Evolutionary conservation across 1,140 invertebrate species (phyloP), one percentile per base, ranked within the genome.

Genomic region (Acromyrmex heyeri): DNA sequence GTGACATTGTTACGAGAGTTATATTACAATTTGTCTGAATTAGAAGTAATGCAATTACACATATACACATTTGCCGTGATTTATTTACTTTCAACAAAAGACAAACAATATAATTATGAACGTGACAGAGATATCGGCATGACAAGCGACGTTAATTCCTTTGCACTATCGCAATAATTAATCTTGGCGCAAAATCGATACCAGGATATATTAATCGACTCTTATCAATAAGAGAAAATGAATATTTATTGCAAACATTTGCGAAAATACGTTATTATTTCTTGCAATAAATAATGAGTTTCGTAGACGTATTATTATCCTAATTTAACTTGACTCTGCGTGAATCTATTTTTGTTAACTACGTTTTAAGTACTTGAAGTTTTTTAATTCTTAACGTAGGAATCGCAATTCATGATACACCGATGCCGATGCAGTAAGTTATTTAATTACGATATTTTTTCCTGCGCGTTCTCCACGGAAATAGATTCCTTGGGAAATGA

Each of bases 131-230:
- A 61, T 59, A 73, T 59, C 24, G 38, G 6, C n/a, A 12, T 57
- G 65, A 70, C 50, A 59, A 82, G 69, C 61, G 61, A 73, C 34
- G 7, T 55, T 48, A 34, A 61, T 73, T 73, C 79, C 48, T 65
- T 57, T 30, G n/a, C 24, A 14, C 27, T 82, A 73, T 73, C 38
- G 12, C 44, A 30, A 18, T 82, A 82, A 82, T 82, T 48, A 82
- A 73, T 82, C 79, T 82, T 73, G 79, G 18, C 69, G 14, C 73
- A 27, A 82, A 82, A 82, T 61, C 67, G 70, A 82, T 82, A 73
- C 14, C 21, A 3, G 38, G 18, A 12, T 18, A 7, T 48, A 82
- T 73, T 72, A 82, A 73, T 82, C 24, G 38, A 8, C 30, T 79
- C 14, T 69, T 69, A 44, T 61, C 79, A 30, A 73, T 82, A 48